Conservation (phyloP, 2,113 vertebrate genomes). For the Heptranchias perlo region DNA sequence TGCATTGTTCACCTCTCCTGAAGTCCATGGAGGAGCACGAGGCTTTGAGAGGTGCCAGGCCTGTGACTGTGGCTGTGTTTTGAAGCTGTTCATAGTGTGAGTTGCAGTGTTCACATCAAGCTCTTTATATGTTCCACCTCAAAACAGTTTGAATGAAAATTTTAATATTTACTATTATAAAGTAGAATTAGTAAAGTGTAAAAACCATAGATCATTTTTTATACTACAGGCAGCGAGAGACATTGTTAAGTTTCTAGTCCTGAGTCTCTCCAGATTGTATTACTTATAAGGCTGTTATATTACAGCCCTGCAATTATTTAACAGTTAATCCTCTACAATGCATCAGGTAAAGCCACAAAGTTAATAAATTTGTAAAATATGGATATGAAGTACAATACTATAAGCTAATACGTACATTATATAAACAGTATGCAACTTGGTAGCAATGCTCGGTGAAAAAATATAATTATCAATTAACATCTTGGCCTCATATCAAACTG, state of each 20-base stretch:
- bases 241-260: neutral
- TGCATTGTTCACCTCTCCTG: neutral
- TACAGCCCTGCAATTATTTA: neutral
- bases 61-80: neutral
- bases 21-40: neutral
- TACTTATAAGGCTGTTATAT: neutral
- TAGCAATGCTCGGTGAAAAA: neutral
- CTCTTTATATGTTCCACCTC: neutral
- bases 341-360: neutral
- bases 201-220: neutral
- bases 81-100: neutral
- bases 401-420: neutral
- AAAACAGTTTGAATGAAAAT: neutral
- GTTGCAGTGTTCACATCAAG: neutral
- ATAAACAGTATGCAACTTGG: neutral
- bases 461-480: neutral
- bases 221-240: neutral
- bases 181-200: conserved; percentile 9
- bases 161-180: conserved; percentile 10
- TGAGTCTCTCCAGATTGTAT: neutral
- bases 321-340: neutral
- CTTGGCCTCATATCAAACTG: neutral
- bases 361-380: neutral
- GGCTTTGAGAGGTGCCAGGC: neutral
- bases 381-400: neutral